phyloP scores from a whole-genome alignment of 2,113 vertebrate species.

The Sialia sialis region DNA sequence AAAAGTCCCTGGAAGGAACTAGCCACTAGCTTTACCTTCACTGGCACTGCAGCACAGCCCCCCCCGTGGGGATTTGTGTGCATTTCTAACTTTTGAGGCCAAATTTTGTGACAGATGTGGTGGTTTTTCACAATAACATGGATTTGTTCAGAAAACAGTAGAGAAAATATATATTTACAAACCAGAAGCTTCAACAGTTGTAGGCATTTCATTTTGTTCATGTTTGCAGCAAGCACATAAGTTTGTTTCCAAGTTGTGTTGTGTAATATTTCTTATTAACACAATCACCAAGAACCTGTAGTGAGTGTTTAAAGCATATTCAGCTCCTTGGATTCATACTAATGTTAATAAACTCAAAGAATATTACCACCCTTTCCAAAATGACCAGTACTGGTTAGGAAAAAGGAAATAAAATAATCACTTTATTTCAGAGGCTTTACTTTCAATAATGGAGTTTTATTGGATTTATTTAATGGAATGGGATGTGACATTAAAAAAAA shows the following conservation, averaged over 20 bases:
- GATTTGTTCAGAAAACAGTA: background rate
- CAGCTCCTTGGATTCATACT: background rate
- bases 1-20: background rate
- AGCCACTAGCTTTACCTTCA: background rate
- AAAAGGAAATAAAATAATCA: background rate
- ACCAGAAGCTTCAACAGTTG: background rate
- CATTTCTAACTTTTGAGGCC: background rate
- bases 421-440: background rate
- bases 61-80: background rate
- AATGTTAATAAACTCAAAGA: background rate
- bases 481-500: background rate
- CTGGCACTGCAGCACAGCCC: background rate
- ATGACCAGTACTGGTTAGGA: background rate
- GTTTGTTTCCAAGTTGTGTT: background rate
- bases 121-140: accelerated
- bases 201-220: background rate
- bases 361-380: background rate
- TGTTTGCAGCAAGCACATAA: background rate
- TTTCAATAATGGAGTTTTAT: background rate
- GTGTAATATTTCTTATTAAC: background rate
- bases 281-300: background rate
- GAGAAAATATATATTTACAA: background rate
- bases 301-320: background rate
- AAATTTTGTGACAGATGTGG: background rate
- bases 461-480: background rate